phyloP scores from a whole-genome alignment of 1,140 invertebrate genomes.

The Helicoverpa armigera region DNA sequence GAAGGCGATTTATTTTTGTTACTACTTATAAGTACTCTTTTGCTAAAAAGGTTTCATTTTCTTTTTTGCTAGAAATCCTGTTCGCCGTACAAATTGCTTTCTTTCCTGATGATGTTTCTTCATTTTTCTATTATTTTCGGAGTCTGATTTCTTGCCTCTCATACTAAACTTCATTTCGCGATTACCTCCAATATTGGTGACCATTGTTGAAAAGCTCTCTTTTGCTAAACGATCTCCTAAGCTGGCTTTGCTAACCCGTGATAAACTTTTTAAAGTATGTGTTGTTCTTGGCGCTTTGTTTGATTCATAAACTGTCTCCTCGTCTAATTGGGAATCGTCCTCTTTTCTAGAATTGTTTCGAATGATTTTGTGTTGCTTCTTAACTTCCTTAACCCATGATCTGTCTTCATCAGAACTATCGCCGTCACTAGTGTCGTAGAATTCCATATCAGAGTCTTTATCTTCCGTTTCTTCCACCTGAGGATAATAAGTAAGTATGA shows the following conservation, averaged over 20 bases:
- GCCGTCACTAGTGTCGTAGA: constrained; percentile 82
- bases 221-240: constrained; percentile 90
- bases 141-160: constrained; percentile 78
- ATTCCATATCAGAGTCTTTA: constrained; percentile 81
- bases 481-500: constrained; percentile 30
- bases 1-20: background rate
- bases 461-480: constrained; percentile 76
- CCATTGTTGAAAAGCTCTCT: constrained; percentile 86
- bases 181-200: constrained; percentile 89
- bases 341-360: constrained; percentile 71
- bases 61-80: constrained; percentile 82
- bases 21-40: background rate
- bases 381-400: constrained; percentile 92
- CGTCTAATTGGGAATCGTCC: constrained; percentile 64
- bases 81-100: constrained; percentile 90
- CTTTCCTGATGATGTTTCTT: constrained; percentile 91
- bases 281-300: constrained; percentile 63
- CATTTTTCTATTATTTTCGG: constrained; percentile 87
- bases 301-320: constrained; percentile 66
- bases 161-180: constrained; percentile 93
- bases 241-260: constrained; percentile 87
- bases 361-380: constrained; percentile 89
- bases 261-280: constrained; percentile 71
- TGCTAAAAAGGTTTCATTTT: constrained; percentile 67
- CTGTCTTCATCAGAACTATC: constrained; percentile 92